Evolutionary conservation across 2,888 invertebrate species (phyloP).

Genomic region (Lycocerus yunnanus): DNA sequence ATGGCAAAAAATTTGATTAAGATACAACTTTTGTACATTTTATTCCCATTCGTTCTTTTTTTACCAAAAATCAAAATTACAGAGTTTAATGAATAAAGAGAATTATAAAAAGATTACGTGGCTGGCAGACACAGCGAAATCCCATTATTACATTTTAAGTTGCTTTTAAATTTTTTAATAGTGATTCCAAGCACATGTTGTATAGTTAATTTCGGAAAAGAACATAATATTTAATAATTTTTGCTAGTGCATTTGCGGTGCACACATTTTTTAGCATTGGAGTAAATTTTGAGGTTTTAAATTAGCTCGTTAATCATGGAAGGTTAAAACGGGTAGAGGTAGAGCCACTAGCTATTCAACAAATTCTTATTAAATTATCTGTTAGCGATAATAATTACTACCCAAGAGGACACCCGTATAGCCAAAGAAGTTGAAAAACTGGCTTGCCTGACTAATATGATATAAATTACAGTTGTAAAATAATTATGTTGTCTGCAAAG

Average conservation of each 20-base stretch:
- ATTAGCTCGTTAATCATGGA: constrained; percentile 24
- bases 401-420: constrained; percentile 45
- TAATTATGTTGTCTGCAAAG: constrained; percentile 56
- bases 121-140: not conserved
- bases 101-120: not conserved
- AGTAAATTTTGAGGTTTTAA: constrained; percentile 5
- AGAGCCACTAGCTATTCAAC: constrained; percentile 28
- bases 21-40: not conserved
- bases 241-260: not conserved
- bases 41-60: not conserved
- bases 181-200: not conserved
- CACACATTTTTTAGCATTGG: not conserved
- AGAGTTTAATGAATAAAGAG: not conserved
- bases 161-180: not conserved
- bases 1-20: not conserved
- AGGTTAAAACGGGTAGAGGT: constrained; percentile 16
- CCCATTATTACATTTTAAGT: not conserved
- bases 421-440: constrained; percentile 42
- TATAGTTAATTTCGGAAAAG: not conserved
- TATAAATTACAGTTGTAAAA: constrained; percentile 54
- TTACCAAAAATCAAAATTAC: not conserved
- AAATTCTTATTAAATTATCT: constrained; percentile 50
- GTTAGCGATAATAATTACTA: constrained; percentile 47
- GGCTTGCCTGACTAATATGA: constrained; percentile 51
- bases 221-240: not conserved